These are phyloP conservation scores for Synanceia verrucosa DNA, from an alignment of 2,797 vertebrate genomes.

Conservation along the genomic window DNA sequence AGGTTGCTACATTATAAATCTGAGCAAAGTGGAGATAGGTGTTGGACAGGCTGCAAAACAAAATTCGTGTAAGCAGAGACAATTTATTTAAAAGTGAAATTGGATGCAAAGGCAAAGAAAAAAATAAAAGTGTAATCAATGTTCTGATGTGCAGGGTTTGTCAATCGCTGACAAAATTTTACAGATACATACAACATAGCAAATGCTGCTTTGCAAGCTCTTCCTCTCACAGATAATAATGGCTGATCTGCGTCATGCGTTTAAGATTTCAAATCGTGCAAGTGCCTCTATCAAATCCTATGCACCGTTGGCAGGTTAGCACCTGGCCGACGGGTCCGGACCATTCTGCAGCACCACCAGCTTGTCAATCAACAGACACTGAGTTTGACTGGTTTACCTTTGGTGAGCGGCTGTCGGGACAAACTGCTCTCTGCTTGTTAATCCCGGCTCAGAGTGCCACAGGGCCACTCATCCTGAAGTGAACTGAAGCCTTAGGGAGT, in stretches of 20 bases:
- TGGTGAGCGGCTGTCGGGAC: slow-evolving; percentile 55
- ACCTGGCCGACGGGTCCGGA: slow-evolving; percentile 18
- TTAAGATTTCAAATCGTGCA: slow-evolving; percentile 49
- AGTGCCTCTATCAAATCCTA: slow-evolving; percentile 39
- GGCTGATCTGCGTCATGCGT: slow-evolving; percentile 57
- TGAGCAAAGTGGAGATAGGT: background rate
- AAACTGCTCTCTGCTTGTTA: slow-evolving; percentile 73
- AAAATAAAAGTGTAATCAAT: background rate
- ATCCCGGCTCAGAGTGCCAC: slow-evolving; percentile 76
- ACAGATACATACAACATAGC: slow-evolving; percentile 19
- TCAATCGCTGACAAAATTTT: background rate
- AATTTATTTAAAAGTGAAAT: background rate
- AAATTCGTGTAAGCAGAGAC: slow-evolving; percentile 1
- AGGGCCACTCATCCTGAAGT: slow-evolving; percentile 76
- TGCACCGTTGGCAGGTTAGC: slow-evolving; percentile 49
- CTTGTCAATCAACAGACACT: slow-evolving; percentile 66
- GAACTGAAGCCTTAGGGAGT: slow-evolving; percentile 72
- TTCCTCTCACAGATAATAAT: slow-evolving; percentile 7
- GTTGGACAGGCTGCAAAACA: slow-evolving; percentile 35
- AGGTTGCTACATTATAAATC: background rate
- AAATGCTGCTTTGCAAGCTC: slow-evolving; percentile 19
- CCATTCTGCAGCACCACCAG: slow-evolving; percentile 40
- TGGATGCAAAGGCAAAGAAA: background rate
- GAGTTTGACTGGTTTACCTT: slow-evolving; percentile 80
- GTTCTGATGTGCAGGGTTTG: background rate